Evolutionary conservation across 2,888 invertebrate species (phyloP), one percentile per base, ranked within the genome.

Genomic region (Chirona hameri): DNA sequence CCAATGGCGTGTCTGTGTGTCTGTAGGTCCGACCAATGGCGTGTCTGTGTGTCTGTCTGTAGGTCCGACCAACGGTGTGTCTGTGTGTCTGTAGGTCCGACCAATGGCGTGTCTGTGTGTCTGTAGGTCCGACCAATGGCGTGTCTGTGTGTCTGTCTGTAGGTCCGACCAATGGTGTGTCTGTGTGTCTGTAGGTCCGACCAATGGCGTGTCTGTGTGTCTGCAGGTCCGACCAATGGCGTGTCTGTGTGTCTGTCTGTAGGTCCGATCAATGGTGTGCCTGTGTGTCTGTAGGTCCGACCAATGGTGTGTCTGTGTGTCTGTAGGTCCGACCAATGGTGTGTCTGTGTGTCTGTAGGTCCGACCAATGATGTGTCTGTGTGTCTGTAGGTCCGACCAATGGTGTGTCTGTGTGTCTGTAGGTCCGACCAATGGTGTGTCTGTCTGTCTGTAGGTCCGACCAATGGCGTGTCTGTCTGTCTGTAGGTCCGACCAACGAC

Each of bases 21-120:
- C 69, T 15, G 18, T 39, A 76, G 80, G 80, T 29, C 52, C 80
- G 52, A 80, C 52, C 52, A 80, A 80, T 52, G 52, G 0, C 2
- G n/a, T n/a, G n/a, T n/a, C n/a, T n/a, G n/a, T n/a, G 7, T 52
- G 52, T 29, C 14, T 15, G 27, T 14, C 69, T 15, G 18, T 39
- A 76, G 80, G 80, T 29, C 52, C 80, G 52, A 80, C 52, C 52
- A 80, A 80, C 80, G 52, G n/a, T n/a, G n/a, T n/a, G n/a, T n/a
- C 52, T 52, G 52, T 29, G 29, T 15, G 27, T 14, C 69, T 15
- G 18, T 39, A 76, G 80, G 80, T 29, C 52, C 80, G 52, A 80
- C 52, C 52, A 80, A 80, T 52, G 52, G 0, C 2, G n/a, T n/a
- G n/a, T n/a, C 52, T 52, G 52, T 29, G 29, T 15, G 27, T 14